Conservation (phyloP, 64 coral and sea anemone species). For the Platygyra sinensis region DNA sequence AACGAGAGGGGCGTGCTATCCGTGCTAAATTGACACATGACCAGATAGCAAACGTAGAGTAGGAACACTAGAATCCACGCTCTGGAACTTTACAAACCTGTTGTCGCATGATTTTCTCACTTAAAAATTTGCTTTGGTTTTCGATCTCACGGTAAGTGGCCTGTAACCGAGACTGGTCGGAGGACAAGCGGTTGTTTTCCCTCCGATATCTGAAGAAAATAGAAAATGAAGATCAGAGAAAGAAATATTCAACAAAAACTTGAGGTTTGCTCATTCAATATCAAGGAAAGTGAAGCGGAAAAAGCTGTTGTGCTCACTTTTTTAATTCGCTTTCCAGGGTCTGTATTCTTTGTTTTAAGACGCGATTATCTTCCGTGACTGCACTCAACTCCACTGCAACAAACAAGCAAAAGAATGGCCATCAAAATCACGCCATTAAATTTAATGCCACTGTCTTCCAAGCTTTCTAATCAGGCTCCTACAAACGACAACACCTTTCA, state of each 20-base stretch:
- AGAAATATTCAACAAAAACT: neutral
- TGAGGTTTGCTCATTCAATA: neutral
- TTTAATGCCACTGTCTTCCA: too few species aligned
- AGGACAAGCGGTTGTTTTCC: constrained; percentile 84
- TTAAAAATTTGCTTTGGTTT: constrained; percentile 49
- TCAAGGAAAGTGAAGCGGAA: neutral
- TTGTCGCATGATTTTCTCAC: constrained; percentile 60
- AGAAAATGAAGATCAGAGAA: neutral
- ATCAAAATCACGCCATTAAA: neutral
- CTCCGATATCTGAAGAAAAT: constrained; percentile 63
- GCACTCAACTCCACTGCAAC: constrained; percentile 84
- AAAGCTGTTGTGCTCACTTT: constrained; percentile 49
- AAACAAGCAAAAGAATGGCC: neutral
- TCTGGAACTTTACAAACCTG: constrained; percentile 51
- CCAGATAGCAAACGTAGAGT: neutral
- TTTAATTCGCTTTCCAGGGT: constrained; percentile 96
- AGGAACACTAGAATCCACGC: neutral
- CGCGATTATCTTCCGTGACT: constrained; percentile 82
- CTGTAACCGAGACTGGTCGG: constrained; percentile 72
- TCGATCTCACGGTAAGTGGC: constrained; percentile 72
- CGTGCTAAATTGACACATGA: neutral
- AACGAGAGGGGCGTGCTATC: neutral
- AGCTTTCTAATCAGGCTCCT: too few species aligned
- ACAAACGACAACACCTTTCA: too few species aligned
- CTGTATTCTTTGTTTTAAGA: constrained; percentile 89